Conservation (phyloP, 1,140 invertebrate species). For the Calephelis nemesis region DNA sequence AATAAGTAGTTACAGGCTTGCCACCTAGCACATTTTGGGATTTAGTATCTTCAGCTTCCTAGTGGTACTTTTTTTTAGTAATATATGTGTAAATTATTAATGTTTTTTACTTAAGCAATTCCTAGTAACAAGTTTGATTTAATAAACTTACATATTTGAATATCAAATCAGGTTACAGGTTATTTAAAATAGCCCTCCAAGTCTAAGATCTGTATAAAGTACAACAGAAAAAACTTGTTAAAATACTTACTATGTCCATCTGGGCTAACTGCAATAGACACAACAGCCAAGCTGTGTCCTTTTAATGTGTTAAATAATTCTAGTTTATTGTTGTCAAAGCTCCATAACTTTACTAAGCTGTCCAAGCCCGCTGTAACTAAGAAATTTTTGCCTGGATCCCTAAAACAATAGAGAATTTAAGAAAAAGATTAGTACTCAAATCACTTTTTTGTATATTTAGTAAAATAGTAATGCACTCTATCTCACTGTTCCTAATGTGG, state of each 20-base stretch:
- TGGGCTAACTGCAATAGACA: conserved; percentile 94
- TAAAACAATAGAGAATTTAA: conserved; percentile 42
- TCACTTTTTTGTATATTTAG: no score
- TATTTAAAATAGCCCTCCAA: neutral
- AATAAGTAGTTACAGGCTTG: no score
- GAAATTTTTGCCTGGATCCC: conserved; percentile 84
- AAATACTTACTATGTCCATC: conserved; percentile 89
- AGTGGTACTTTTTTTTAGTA: no score
- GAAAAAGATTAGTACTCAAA: neutral
- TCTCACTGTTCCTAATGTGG: no score
- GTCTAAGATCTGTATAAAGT: neutral
- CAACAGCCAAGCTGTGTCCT: conserved; percentile 94
- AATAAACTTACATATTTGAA: neutral
- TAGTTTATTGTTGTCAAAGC: conserved; percentile 86
- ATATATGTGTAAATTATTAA: no score
- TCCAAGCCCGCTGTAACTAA: conserved; percentile 96
- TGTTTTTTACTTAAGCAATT: no score
- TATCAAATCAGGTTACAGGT: neutral
- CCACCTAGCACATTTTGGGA: no score
- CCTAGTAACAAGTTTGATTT: no score
- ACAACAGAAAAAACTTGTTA: neutral
- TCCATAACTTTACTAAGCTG: conserved; percentile 94
- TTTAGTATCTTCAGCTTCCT: no score
- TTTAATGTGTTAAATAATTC: conserved; percentile 88
- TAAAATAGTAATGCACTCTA: no score